These are phyloP conservation scores for Urocitellus parryii DNA, from an alignment of 2,113 vertebrate species.

Conservation along the genomic window DNA sequence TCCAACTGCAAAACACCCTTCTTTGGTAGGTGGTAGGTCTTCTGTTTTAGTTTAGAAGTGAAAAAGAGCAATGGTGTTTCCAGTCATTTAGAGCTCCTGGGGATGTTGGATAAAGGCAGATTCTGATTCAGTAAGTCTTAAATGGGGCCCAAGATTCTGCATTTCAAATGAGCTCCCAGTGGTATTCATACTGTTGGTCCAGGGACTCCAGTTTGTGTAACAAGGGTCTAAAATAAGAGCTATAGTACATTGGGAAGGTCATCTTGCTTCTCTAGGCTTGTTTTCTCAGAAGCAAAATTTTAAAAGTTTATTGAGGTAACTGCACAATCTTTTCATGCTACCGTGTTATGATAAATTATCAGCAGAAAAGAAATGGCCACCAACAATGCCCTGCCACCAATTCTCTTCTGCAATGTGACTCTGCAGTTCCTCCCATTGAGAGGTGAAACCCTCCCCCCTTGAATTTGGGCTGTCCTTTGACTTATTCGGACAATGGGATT, in stretches of 20 bases:
- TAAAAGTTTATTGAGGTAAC: neutral
- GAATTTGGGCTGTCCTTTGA: neutral
- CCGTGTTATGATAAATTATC: neutral
- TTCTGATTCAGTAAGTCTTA: neutral
- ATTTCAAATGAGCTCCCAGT: neutral
- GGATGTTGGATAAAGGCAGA: neutral
- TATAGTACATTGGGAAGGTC: neutral
- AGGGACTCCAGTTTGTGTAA: neutral
- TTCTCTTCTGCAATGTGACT: neutral
- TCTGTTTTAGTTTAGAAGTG: neutral
- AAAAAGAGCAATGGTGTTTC: neutral
- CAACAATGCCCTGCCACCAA: neutral
- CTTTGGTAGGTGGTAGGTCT: neutral
- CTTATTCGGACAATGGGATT: neutral
- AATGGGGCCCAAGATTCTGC: neutral
- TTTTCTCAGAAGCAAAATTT: slow-evolving; percentile 40
- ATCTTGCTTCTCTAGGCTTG: neutral
- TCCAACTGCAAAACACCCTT: neutral
- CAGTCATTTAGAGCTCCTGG: neutral
- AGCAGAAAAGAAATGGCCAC: neutral
- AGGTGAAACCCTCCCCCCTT: neutral
- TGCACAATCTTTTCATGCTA: slow-evolving; percentile 26
- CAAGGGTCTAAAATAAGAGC: neutral
- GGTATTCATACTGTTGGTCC: neutral
- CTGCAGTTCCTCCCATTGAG: neutral